These are phyloP conservation scores for Lasioglossum villosulum DNA, from an alignment of 2,888 invertebrate genomes.

Conservation along the genomic window DNA sequence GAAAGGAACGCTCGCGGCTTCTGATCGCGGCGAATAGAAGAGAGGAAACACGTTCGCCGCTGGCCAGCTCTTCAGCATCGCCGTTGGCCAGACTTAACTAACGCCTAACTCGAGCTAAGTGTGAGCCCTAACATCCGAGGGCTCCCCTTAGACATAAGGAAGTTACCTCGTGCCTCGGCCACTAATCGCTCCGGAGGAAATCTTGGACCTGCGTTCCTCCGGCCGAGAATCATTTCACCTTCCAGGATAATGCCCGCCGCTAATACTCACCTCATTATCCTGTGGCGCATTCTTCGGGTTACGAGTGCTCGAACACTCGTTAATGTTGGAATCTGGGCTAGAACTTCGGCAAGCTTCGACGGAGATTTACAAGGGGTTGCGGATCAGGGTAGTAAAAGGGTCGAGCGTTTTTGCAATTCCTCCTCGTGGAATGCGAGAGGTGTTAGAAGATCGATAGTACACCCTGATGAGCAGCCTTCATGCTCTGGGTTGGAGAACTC, in stretches of 20 bases:
- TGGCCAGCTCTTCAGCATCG: conserved; percentile 15
- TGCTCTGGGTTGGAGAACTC: background rate
- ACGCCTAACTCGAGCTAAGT: conserved; percentile 64
- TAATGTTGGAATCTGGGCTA: conserved; percentile 8
- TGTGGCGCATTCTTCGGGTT: conserved; percentile 1
- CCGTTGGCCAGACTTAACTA: conserved; percentile 58
- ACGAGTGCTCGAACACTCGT: background rate
- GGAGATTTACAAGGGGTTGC: background rate
- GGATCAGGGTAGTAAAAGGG: background rate
- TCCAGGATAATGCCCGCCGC: conserved; percentile 29
- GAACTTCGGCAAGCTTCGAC: background rate
- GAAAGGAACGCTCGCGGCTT: conserved; percentile 42
- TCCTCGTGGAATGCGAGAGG: background rate
- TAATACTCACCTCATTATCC: conserved; percentile 75
- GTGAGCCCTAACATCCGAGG: background rate
- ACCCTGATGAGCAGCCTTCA: background rate
- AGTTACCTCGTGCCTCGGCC: conserved; percentile 35
- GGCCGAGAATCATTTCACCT: conserved; percentile 11
- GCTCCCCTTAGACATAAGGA: conserved; percentile 36
- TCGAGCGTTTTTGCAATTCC: background rate
- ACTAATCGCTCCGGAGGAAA: conserved; percentile 72
- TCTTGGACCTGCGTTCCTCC: conserved; percentile 37
- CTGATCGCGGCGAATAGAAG: background rate
- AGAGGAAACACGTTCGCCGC: conserved; percentile 34
- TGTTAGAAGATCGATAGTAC: background rate